Percentiles rank a stretch among this genome's conserved stretches.
Evolutionary conservation across 1,140 invertebrate species (phyloP).

Genomic region (honey bee (Apis mellifera)): DNA sequence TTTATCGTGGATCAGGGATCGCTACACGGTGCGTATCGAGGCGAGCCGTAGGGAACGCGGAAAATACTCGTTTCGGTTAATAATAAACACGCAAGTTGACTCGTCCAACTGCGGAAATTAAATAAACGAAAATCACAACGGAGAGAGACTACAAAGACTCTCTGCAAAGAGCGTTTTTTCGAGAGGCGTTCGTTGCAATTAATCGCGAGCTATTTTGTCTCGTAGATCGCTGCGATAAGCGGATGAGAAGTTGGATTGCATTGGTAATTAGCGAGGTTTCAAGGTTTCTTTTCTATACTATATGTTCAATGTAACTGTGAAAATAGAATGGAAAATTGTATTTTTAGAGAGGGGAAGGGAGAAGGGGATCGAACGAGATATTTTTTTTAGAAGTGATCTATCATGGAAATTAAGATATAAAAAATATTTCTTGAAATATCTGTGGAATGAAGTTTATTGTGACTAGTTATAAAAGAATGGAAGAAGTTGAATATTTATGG

Average conservation of each 20-base stretch:
- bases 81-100: constrained; percentile 1
- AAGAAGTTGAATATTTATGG: too few species aligned
- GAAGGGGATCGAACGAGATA: too few species aligned
- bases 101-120: constrained; percentile 4
- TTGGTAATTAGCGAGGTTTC: constrained; percentile 55
- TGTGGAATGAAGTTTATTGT: too few species aligned
- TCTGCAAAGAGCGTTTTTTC: too few species aligned
- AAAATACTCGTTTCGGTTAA: constrained; percentile 14
- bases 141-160: not conserved
- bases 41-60: constrained; percentile 14
- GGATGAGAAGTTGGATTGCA: not conserved
- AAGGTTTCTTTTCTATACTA: too few species aligned
- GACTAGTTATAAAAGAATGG: too few species aligned
- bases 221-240: constrained; percentile 42
- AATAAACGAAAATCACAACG: constrained; percentile 1
- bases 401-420: too few species aligned
- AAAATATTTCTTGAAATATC: too few species aligned
- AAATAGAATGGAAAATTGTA: too few species aligned
- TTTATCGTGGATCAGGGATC: constrained; percentile 16
- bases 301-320: too few species aligned
- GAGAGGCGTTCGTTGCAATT: constrained; percentile 31
- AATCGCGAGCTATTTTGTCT: constrained; percentile 40
- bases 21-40: constrained; percentile 16
- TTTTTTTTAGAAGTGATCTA: too few species aligned
- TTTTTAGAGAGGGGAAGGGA: too few species aligned